Percentiles rank a stretch among this genome's conserved stretches.
These are phyloP conservation scores for Halocynthia roretzi DNA, from an alignment of 23 tunicate species.

Conservation along the genomic window DNA sequence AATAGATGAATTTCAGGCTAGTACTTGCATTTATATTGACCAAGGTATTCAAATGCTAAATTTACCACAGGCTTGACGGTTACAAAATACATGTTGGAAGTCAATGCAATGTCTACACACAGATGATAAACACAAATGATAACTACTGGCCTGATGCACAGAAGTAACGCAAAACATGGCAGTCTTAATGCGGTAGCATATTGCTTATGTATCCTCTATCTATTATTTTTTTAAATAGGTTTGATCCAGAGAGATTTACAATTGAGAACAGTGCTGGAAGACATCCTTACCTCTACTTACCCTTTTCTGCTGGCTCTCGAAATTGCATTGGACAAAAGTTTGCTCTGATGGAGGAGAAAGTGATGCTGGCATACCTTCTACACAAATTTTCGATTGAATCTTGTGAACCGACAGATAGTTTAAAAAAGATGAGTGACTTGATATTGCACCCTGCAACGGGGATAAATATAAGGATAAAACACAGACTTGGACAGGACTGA, in stretches of 20 bases:
- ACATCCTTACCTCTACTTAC: slow-evolving; percentile 40
- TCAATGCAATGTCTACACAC: not conserved
- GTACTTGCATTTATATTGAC: not conserved
- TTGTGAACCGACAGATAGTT: slow-evolving; percentile 9
- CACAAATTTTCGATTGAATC: slow-evolving; percentile 19
- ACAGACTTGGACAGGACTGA: too few relatives aligned
- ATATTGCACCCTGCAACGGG: slow-evolving; percentile 42
- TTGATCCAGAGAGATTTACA: slow-evolving; percentile 43
- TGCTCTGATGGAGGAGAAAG: slow-evolving; percentile 52
- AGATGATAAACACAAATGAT: slow-evolving; percentile 17
- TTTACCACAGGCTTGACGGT: slow-evolving; percentile 24
- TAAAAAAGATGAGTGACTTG: slow-evolving; percentile 24
- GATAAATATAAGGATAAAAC: slow-evolving; percentile 25
- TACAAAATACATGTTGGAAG: slow-evolving; percentile 30
- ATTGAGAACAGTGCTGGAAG: slow-evolving; percentile 20
- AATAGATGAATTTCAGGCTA: not conserved
- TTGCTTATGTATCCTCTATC: not conserved
- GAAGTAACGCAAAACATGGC: not conserved
- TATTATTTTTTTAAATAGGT: slow-evolving; percentile 6
- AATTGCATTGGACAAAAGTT: slow-evolving; percentile 79
- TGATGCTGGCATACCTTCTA: slow-evolving; percentile 31
- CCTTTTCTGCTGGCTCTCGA: slow-evolving; percentile 64
- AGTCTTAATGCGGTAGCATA: not conserved
- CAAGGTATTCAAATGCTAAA: not conserved
- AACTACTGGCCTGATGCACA: slow-evolving; percentile 35